phyloP scores from a whole-genome alignment of 2,113 vertebrate species.

The Brachypteracias leptosomus region DNA sequence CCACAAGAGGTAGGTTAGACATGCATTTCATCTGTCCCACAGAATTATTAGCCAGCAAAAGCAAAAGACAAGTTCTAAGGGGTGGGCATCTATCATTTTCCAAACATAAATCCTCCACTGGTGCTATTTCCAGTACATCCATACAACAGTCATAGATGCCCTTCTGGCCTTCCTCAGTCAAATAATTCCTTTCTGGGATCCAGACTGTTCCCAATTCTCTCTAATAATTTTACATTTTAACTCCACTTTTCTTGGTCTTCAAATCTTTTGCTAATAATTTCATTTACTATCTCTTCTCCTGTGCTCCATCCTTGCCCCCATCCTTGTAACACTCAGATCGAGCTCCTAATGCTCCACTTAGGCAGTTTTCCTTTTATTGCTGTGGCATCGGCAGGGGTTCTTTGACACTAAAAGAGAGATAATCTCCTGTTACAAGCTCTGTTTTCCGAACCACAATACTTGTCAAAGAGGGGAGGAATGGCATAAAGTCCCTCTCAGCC shows the following conservation, averaged over 20 bases:
- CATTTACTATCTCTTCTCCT: not conserved
- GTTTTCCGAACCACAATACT: not conserved
- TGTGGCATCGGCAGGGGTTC: not conserved
- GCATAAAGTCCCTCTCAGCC: not conserved
- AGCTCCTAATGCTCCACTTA: constrained; percentile 5
- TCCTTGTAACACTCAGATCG: not conserved
- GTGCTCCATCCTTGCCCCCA: not conserved
- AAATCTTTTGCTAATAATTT: not conserved
- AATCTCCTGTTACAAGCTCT: not conserved
- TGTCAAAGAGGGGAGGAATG: not conserved
- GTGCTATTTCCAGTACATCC: not conserved
- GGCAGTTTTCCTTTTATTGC: constrained; percentile 30
- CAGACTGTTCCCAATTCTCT: not conserved
- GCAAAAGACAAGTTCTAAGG: not conserved
- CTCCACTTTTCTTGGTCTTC: not conserved
- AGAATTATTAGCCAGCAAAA: not conserved
- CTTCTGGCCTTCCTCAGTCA: not conserved
- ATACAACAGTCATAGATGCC: not conserved
- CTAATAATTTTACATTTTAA: not conserved
- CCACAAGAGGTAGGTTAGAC: not conserved
- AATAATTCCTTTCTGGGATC: not conserved
- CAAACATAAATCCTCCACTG: not conserved
- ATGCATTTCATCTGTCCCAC: not conserved
- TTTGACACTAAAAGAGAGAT: constrained; percentile 22
- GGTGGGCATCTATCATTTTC: not conserved